These are phyloP conservation scores for Centruroides vittatus DNA, from an alignment of 1,140 invertebrate species.

Conservation along the genomic window DNA sequence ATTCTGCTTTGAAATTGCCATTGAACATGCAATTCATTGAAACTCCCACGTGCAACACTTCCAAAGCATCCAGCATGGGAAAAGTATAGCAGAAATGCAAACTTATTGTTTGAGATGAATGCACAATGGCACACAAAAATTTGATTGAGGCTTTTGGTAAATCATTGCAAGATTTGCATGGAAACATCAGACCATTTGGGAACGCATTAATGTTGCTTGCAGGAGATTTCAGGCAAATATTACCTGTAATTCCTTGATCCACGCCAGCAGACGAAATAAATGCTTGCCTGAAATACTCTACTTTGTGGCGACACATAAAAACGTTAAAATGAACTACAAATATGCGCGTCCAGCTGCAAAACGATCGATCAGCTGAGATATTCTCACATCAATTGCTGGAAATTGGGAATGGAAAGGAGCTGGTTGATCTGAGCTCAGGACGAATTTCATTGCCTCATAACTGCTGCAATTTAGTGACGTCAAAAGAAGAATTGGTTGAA, in stretches of 20 bases:
- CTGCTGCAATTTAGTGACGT: constrained; percentile 20
- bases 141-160: constrained; percentile 27
- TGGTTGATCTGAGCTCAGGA: constrained; percentile 23
- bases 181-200: constrained; percentile 20
- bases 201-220: constrained; percentile 24
- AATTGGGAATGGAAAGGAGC: constrained; percentile 30
- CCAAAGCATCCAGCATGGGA: constrained; percentile 2
- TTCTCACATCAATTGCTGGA: constrained; percentile 27
- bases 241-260: constrained; percentile 29
- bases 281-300: constrained; percentile 23
- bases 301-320: constrained; percentile 22
- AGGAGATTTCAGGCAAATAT: constrained; percentile 35
- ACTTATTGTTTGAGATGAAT: constrained; percentile 7
- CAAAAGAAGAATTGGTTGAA: constrained; percentile 26
- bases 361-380: constrained; percentile 19
- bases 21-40: constrained; percentile 6
- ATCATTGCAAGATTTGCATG: neutral
- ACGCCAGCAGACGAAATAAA: constrained; percentile 33
- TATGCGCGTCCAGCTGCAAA: constrained; percentile 14
- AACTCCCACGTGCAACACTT: constrained; percentile 4
- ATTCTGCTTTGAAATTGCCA: constrained; percentile 17
- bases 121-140: constrained; percentile 16
- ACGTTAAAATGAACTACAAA: constrained; percentile 14
- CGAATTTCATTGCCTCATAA: constrained; percentile 27
- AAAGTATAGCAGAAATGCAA: constrained; percentile 6